Evolutionary conservation across 2,113 vertebrate species (phyloP).

Genomic region (Periophthalmus modestus): DNA sequence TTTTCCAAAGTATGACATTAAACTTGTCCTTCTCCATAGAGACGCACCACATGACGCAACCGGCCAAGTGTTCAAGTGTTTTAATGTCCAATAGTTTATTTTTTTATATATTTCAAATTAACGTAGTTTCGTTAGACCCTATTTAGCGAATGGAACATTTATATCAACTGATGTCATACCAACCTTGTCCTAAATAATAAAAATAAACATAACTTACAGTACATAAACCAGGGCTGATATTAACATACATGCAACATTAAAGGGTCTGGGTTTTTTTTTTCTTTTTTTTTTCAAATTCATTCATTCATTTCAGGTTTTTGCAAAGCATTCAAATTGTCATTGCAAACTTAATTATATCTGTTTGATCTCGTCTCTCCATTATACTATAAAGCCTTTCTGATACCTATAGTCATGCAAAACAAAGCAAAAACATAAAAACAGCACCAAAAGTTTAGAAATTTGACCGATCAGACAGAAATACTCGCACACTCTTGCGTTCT

Average conservation of each 20-base stretch:
- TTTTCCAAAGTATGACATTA: too few species aligned
- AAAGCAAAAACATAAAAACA: not conserved
- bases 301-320: too few species aligned
- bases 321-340: not conserved
- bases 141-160: too few species aligned
- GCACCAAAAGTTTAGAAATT: not conserved
- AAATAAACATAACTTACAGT: not conserved
- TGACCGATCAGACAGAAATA: not conserved
- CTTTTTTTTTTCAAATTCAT: not conserved
- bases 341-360: not conserved
- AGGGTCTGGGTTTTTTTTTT: not conserved
- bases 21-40: too few species aligned
- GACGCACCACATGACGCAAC: too few species aligned
- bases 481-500: not conserved
- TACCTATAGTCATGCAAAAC: not conserved
- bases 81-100: too few species aligned
- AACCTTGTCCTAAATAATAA: not conserved
- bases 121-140: too few species aligned
- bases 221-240: not conserved
- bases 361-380: not conserved
- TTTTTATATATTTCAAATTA: too few species aligned
- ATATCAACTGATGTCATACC: too few species aligned
- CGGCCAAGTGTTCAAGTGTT: too few species aligned
- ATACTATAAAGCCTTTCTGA: not conserved
- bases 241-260: constrained; percentile 1